Evolutionary conservation across 2,888 invertebrate species (phyloP).

Genomic region (Noctua janthe): DNA sequence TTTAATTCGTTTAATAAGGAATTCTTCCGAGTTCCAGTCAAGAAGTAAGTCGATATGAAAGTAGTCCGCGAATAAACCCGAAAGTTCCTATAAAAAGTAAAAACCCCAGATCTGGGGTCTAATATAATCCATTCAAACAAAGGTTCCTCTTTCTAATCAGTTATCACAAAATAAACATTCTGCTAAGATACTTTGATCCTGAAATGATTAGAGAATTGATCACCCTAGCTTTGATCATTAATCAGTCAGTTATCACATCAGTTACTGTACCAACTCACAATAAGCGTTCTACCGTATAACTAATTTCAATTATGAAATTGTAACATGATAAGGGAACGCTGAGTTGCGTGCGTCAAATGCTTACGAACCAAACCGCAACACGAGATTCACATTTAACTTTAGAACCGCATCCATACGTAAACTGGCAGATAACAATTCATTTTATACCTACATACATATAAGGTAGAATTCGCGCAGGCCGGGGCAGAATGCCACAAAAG

Average conservation of each 20-base stretch:
- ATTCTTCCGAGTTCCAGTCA: not conserved
- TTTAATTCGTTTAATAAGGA: not conserved
- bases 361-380: conserved; percentile 69
- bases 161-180: not conserved
- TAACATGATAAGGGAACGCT: conserved; percentile 11
- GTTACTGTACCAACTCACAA: not conserved
- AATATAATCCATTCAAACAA: not conserved
- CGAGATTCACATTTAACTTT: conserved; percentile 73
- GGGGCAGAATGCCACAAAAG: not conserved
- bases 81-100: too few species aligned
- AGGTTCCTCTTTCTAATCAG: not conserved
- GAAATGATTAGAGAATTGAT: not conserved
- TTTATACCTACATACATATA: not conserved
- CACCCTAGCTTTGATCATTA: not conserved
- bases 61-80: not conserved
- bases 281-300: conserved; percentile 21
- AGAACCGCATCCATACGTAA: conserved; percentile 61
- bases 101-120: not conserved
- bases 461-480: not conserved
- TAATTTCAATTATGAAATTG: conserved; percentile 32
- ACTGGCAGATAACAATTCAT: conserved; percentile 37
- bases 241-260: not conserved
- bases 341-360: conserved; percentile 46
- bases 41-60: not conserved
- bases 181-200: not conserved